Evolutionary conservation across 2,113 vertebrate genomes (phyloP).

Genomic region (Peromyscus maniculatus): DNA sequence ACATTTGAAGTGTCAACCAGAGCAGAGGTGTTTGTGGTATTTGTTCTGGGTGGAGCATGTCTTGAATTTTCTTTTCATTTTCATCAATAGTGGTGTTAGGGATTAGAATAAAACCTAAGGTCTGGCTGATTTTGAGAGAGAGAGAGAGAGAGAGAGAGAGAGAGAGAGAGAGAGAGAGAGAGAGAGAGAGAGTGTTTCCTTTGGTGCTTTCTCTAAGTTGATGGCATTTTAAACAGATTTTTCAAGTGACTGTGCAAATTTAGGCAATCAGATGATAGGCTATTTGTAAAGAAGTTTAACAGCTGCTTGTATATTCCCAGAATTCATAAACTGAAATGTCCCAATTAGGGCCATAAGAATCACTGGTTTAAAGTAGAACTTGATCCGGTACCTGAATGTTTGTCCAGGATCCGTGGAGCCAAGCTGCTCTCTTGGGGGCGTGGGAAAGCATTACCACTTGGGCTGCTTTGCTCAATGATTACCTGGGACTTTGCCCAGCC

Average conservation of each 20-base stretch:
- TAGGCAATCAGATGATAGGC: not conserved
- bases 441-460: not conserved
- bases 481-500: slow-evolving; percentile 4
- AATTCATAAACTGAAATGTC: slow-evolving; percentile 25
- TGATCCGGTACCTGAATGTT: not conserved
- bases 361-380: slow-evolving; percentile 42
- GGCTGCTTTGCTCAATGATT: not conserved
- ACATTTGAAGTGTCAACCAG: slow-evolving; percentile 65
- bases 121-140: not conserved
- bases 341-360: not conserved
- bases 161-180: not conserved
- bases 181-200: not conserved
- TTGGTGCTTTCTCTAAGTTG: not conserved
- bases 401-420: not conserved
- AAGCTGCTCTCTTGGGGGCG: not conserved
- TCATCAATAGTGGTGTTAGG: not conserved
- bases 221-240: slow-evolving; percentile 9
- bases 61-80: slow-evolving; percentile 37
- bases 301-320: not conserved
- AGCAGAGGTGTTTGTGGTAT: slow-evolving; percentile 56
- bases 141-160: not conserved
- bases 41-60: not conserved
- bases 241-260: slow-evolving; percentile 38
- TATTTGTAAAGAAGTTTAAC: slow-evolving; percentile 12
- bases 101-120: slow-evolving; percentile 32